Evolutionary conservation across 1,140 invertebrate species (phyloP), one percentile per base, ranked within the genome.

Genomic region (Hyles vespertilio): DNA sequence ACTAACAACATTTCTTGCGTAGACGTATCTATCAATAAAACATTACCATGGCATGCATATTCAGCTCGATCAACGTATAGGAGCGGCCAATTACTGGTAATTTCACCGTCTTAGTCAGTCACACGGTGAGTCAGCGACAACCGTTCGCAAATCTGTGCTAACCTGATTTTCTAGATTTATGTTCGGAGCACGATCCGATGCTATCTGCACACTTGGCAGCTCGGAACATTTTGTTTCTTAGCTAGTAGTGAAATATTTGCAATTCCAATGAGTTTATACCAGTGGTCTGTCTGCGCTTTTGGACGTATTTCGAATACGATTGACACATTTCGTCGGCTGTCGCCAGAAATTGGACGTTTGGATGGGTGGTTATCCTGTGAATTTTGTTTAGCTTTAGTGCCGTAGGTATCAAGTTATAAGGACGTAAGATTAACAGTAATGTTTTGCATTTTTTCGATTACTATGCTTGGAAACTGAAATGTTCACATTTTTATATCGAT

Each of bases 221-320:
- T 40, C 36, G 36, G 36, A 40, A 40, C 36, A 40, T 34, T 51
- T 51, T 51, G 50, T 51, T 51, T 51, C 50, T 34, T 40, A 51
- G 34, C 32, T 34, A 34, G 32, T 34, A 67, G 63, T 65, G 64
- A 61, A 68, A 68, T 69, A 66, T 70, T 65, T 59, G 51, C 48
- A 52, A 52, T 52, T 52, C 51, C 34, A n/a, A 50, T 50, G 12
- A 50, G 36, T 40, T n/a, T 40, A 40, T 40, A 5, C 4, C 36
- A 40, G 36, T 40, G 36, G 8, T 40, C 36, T 40, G 36, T 40
- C 36, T 40, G 36, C 36, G 36, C 36, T 40, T 40, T 40, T 40
- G 36, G 36, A 40, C 36, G 36, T 50, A 32, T 50, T 32, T 50
- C 9, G 12, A 50, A 12, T 50, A 47, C 12, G 32, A 34, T 51